Base-by-base conservation (phyloP, 1,140 invertebrate species). In the Galleria mellonella region DNA sequence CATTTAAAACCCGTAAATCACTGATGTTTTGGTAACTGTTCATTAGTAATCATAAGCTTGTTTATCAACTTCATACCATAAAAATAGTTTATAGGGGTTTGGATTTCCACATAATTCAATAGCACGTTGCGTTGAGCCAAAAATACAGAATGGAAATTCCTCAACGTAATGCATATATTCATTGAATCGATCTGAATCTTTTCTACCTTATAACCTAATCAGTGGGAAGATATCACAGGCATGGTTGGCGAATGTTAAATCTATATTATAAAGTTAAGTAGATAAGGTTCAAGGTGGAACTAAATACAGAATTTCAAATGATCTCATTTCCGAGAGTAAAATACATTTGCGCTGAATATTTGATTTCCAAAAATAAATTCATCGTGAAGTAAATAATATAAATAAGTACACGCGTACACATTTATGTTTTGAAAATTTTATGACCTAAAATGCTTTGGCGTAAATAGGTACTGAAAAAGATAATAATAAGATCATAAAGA, bases 271-370 rank as follows among this genome's bases (percentile, higher is more conserved):
- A 37, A 37, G 35, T 37, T 37, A 37, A 37, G 17, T 15, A 17
- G 35, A 17, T 9, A 37, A 37, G 35, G 47, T 47, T 31, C 37
- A 55, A 55, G 50, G 52, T 55, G 27, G 33, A 30, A 37, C 36
- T 43, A 42, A 52, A 61, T 51, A 58, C 62, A 53, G 54, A 30
- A 48, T 39, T 49, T 43, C 32, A 51, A 55, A 47, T 47, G 33
- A 60, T 61, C 43, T 51, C 42, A 43, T 51, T 62, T 55, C 56
- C 38, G 39, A 51, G 46, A 55, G 42, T 58, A 56, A 47, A 61
- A 47, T 47, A 50, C 44, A 55, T 38, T 38, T 23, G 17, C 17
- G 6, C 17, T 23, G 17, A 23, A 23, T 23, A 23, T 23, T 23
- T 23, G 17, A 23, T 23, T 3, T 23, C 17, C 17, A 23, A 23